Percentiles rank a stretch among this genome's conserved stretches.
Conservation (phyloP, 1,140 invertebrate species). For the Aleiodes sp. region DNA sequence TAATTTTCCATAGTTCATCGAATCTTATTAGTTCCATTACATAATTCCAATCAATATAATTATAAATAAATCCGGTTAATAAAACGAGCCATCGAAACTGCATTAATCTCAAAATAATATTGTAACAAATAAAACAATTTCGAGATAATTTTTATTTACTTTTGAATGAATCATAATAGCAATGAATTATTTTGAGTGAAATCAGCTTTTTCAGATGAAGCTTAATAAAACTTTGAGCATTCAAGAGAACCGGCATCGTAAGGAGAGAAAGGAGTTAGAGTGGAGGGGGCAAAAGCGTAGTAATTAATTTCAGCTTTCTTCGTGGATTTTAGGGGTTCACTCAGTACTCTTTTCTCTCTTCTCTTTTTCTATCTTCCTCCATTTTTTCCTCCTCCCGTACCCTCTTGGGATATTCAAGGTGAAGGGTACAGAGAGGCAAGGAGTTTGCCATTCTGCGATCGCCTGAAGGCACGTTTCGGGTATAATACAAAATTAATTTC, state of each 20-base stretch:
- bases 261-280: too few species aligned
- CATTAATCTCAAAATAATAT: too few species aligned
- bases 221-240: constrained; percentile 39
- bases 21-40: too few species aligned
- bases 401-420: constrained; percentile 4
- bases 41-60: too few species aligned
- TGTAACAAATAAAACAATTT: too few species aligned
- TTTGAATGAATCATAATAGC: background rate
- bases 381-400: background rate
- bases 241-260: constrained; percentile 20
- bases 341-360: background rate
- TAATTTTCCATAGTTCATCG: background rate
- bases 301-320: constrained; percentile 49
- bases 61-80: too few species aligned
- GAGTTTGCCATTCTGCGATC: constrained; percentile 31
- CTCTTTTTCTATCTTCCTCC: constrained; percentile 24
- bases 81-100: too few species aligned
- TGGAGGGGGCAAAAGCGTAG: constrained; percentile 37
- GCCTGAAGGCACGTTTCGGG: constrained; percentile 39
- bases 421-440: constrained; percentile 24
- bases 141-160: too few species aligned
- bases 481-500: constrained; percentile 52
- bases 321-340: constrained; percentile 37
- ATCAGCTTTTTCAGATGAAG: constrained; percentile 6
- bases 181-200: constrained; percentile 2